Base-by-base conservation (phyloP, 2,888 invertebrate species). In the Gandaritis pyraliata region DNA sequence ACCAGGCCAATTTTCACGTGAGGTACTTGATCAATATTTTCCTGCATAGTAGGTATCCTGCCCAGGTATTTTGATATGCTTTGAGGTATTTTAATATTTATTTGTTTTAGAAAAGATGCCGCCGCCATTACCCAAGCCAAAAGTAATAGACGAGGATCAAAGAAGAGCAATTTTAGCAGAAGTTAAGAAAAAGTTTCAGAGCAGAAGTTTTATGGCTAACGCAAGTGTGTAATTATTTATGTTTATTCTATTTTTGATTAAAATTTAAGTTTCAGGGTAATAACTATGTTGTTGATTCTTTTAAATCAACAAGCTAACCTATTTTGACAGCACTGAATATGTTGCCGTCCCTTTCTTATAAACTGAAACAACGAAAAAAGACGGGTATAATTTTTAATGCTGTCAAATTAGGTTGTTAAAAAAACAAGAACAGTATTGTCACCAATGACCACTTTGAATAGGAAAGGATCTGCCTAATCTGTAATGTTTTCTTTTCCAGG, bases 101-200 rank as follows among this genome's bases (percentile, higher is more conserved):
- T 67, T 62, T 41, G 60, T 75, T 72, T 58, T 69, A 77, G 77
- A 57, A 48, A 67, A 33, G 47, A 38, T 48, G n/a, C 2, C 46
- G 2, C 11, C 36, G 11, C 12, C 47, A 30, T 16, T n/a, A n/a
- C 11, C 55, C 4, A 80, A 75, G 68, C 73, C 77, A 51, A 73
- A 69, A 56, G 64, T 68, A 29, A 58, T 82, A 7, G 72, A 78
- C 62, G 88, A 90, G 39, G 69, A 71, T 36, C 55, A 72, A 55
- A 82, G 90, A 72, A 78, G 65, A 68, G 64, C 75, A 41, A 70
- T 74, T 51, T 73, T 91, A 43, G 30, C 56, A 18, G 72, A 80
- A 71, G 70, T 76, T 16, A 87, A 80, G 72, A 73, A 74, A 55
- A 88, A 82, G 70, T 90, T 80, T 71, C 76, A 80, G 62, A 88